Evolutionary conservation across 2,888 invertebrate species (phyloP).

Genomic region (Baccha elongata): DNA sequence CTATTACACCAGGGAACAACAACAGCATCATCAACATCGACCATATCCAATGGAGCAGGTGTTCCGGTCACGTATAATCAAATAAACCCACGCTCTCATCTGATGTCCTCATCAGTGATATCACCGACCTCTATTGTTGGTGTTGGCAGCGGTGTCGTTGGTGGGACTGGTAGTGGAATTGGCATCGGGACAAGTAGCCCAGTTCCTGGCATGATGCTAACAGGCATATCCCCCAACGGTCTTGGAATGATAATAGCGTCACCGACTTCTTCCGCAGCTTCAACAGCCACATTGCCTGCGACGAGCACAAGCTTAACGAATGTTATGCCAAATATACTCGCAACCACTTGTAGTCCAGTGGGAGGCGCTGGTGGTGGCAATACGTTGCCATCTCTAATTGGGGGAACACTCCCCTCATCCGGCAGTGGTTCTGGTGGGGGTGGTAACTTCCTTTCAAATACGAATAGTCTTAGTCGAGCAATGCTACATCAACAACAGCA

Average conservation of each 20-base stretch:
- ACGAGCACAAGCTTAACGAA: conserved; percentile 73
- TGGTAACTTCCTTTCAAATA: conserved; percentile 58
- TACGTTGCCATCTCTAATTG: conserved; percentile 69
- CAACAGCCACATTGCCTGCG: conserved; percentile 78
- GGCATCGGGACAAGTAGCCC: conserved; percentile 76
- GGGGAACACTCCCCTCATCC: conserved; percentile 79
- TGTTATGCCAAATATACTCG: conserved; percentile 75
- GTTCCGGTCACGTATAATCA: conserved; percentile 81
- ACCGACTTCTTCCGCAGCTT: conserved; percentile 79
- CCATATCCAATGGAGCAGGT: conserved; percentile 71
- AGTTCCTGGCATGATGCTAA: conserved; percentile 59
- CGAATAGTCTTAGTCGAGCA: conserved; percentile 66
- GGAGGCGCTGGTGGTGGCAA: conserved; percentile 56
- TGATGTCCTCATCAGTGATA: conserved; percentile 77
- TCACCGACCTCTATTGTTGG: conserved; percentile 76
- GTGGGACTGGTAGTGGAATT: conserved; percentile 75
- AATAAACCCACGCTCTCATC: conserved; percentile 80
- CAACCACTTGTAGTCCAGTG: conserved; percentile 70
- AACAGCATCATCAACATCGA: conserved; percentile 57
- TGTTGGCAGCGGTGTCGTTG: conserved; percentile 76
- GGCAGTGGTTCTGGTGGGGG: conserved; percentile 79
- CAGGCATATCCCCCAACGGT: conserved; percentile 62
- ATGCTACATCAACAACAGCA: conserved; percentile 74
- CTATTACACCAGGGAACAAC: conserved; percentile 63
- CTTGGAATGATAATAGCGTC: conserved; percentile 77